Conservation (phyloP, 1,140 invertebrate species). For the Drosophila triauraria region DNA sequence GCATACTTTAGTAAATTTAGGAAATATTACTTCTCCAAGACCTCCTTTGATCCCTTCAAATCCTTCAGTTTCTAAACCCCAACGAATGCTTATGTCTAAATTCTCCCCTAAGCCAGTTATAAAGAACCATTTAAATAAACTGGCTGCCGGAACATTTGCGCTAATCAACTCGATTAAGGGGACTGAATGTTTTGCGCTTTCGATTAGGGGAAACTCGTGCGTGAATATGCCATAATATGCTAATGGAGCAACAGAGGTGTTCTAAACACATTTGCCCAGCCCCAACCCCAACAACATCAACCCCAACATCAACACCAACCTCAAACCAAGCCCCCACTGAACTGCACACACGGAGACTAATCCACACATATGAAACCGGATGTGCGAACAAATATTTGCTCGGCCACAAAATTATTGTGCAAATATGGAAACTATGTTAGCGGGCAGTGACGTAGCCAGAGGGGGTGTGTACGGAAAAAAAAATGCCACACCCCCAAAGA, state of each 20-base stretch:
- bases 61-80: slow-evolving; percentile 5
- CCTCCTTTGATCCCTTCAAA: background rate
- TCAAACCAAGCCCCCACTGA: background rate
- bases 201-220: slow-evolving; percentile 61
- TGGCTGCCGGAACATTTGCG: slow-evolving; percentile 38
- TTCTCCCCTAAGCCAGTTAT: slow-evolving; percentile 10
- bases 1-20: background rate
- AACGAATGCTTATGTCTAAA: slow-evolving; percentile 7
- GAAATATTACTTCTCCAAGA: background rate
- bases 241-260: slow-evolving; percentile 59
- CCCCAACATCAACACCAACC: no score
- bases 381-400: slow-evolving; percentile 79
- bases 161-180: slow-evolving; percentile 75
- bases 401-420: slow-evolving; percentile 76
- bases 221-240: slow-evolving; percentile 72
- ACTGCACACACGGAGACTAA: slow-evolving; percentile 29
- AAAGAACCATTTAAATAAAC: slow-evolving; percentile 52
- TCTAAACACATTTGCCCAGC: slow-evolving; percentile 61
- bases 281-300: background rate
- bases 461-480: background rate
- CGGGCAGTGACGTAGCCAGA: slow-evolving; percentile 12
- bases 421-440: slow-evolving; percentile 75
- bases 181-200: slow-evolving; percentile 39
- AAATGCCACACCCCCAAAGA: background rate
- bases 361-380: slow-evolving; percentile 30